Conservation (phyloP, 2,888 invertebrate genomes). For the Temnothorax ravouxi region DNA sequence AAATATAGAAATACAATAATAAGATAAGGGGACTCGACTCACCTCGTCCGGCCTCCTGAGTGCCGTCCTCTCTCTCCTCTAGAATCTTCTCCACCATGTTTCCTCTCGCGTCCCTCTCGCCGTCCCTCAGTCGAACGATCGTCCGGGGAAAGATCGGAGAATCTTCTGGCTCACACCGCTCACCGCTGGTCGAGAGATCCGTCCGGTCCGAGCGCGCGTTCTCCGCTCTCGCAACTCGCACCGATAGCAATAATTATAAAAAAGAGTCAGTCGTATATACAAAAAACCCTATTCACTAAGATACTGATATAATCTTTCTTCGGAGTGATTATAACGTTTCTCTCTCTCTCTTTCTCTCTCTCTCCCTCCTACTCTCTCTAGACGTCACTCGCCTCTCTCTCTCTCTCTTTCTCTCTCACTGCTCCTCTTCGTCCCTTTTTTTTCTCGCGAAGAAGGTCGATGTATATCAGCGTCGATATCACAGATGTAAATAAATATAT, state of each 20-base stretch:
- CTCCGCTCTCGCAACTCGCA: constrained; percentile 68
- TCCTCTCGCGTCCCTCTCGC: constrained; percentile 37
- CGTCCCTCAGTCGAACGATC: not conserved
- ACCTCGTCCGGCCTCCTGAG: constrained; percentile 80
- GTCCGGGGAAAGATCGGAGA: constrained; percentile 23
- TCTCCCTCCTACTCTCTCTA: not conserved
- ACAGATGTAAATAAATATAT: constrained; percentile 86
- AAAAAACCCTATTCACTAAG: constrained; percentile 84
- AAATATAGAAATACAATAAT: no score
- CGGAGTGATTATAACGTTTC: constrained; percentile 23
- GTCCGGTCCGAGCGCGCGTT: constrained; percentile 28
- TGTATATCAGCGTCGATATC: constrained; percentile 85
- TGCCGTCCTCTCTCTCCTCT: constrained; percentile 88
- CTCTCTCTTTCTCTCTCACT: constrained; percentile 5
- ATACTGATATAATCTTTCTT: constrained; percentile 79
- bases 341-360: constrained; percentile 4
- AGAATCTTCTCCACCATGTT: constrained; percentile 90
- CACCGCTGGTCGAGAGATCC: constrained; percentile 22
- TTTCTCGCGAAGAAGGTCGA: constrained; percentile 70
- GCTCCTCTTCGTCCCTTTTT: constrained; percentile 29
- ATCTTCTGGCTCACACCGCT: constrained; percentile 20
- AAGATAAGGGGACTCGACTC: constrained; percentile 56
- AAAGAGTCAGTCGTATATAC: constrained; percentile 86
- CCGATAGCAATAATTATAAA: constrained; percentile 84
- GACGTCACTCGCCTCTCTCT: not conserved